A percentile compares a stretch with the other conserved stretches of the same genome.
These are phyloP conservation scores for Agrenia bidenticulata DNA, from an alignment of 2,888 invertebrate species.

Conservation along the genomic window DNA sequence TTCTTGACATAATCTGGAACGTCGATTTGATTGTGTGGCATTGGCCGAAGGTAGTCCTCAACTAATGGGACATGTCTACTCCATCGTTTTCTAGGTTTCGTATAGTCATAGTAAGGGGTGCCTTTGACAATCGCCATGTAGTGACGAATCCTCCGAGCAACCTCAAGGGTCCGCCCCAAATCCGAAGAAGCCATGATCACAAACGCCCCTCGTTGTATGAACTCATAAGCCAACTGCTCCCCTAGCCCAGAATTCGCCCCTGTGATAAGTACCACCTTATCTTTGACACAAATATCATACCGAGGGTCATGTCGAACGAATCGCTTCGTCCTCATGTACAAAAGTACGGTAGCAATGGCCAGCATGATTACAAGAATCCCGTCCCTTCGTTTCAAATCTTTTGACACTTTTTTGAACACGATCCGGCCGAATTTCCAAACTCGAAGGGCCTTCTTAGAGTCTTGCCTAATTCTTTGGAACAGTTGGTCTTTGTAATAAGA, in stretches of 20 bases:
- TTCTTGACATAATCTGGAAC: constrained; percentile 3
- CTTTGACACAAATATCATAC: neutral
- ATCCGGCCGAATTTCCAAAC: too few relatives aligned
- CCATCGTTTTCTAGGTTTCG: neutral
- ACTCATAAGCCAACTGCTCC: constrained; percentile 7
- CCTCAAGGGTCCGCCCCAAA: constrained; percentile 2
- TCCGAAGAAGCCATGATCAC: constrained; percentile 7
- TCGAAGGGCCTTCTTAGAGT: too few relatives aligned
- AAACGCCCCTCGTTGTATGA: constrained; percentile 4
- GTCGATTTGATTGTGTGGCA: neutral
- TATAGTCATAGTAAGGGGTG: neutral
- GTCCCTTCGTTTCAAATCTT: neutral
- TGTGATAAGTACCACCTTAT: neutral
- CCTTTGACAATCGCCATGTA: neutral
- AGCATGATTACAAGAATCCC: neutral
- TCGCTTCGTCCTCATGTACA: neutral
- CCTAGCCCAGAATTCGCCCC: constrained; percentile 12
- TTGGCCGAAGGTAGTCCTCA: neutral
- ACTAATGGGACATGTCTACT: neutral
- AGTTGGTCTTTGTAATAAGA: neutral
- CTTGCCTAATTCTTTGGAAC: neutral
- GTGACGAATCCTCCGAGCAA: neutral
- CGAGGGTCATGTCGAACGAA: neutral
- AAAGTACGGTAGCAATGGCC: neutral
- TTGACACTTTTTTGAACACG: neutral